Evolutionary conservation across 2,888 invertebrate genomes (phyloP).

Genomic region (Synergus umbraculus): DNA sequence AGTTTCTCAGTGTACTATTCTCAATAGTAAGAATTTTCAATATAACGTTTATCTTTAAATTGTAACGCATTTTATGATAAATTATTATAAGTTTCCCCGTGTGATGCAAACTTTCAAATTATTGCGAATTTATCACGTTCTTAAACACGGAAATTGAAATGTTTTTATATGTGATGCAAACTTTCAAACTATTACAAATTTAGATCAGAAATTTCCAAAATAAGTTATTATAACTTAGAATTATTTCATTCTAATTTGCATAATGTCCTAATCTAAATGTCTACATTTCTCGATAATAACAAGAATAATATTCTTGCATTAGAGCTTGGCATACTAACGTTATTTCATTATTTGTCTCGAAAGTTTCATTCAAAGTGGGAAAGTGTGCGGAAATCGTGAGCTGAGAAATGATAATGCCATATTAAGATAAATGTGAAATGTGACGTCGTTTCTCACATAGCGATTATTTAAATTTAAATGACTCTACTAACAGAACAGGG

Average conservation of each 20-base stretch:
- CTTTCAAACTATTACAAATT: not conserved
- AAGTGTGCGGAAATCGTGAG: not conserved
- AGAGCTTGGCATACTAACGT: not conserved
- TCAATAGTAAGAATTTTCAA: too few relatives aligned
- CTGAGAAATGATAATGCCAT: not conserved
- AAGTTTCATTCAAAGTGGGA: not conserved
- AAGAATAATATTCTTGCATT: not conserved
- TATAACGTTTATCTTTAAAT: too few relatives aligned
- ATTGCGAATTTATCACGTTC: not conserved
- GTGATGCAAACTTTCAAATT: not conserved
- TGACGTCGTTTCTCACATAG: not conserved
- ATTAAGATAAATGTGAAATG: slow-evolving; percentile 2
- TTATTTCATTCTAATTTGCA: too few relatives aligned
- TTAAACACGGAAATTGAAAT: too few relatives aligned
- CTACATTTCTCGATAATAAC: too few relatives aligned
- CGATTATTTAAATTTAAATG: not conserved
- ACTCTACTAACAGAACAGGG: not conserved
- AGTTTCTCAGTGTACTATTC: too few relatives aligned
- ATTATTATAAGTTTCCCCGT: not conserved
- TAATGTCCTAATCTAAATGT: too few relatives aligned
- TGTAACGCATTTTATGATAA: too few relatives aligned
- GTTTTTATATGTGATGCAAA: not conserved
- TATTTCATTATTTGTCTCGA: not conserved
- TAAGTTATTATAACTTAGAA: not conserved
- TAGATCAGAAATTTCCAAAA: not conserved